phyloP scores from a whole-genome alignment of 2,113 vertebrate species.

The Geococcyx californianus region DNA sequence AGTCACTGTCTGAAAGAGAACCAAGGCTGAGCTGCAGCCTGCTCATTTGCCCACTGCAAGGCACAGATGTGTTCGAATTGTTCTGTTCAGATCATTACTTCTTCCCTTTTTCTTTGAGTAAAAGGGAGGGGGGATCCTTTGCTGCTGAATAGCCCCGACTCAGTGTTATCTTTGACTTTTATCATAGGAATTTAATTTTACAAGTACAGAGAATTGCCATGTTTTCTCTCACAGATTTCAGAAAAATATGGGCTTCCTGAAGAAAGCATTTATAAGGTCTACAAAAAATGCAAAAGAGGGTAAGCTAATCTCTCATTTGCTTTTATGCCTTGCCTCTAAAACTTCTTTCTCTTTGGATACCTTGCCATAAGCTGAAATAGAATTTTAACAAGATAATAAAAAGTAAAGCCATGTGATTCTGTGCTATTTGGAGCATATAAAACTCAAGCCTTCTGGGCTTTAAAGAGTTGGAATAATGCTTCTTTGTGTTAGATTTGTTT shows the following conservation, averaged over 20 bases:
- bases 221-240: constrained; percentile 85
- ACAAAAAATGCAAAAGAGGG: constrained; percentile 99
- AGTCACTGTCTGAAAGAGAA: not conserved
- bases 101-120: not conserved
- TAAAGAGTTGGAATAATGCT: constrained; percentile 53
- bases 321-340: not conserved
- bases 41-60: not conserved
- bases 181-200: constrained; percentile 11
- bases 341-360: not conserved
- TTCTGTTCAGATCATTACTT: not conserved
- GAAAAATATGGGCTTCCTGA: constrained; percentile 95
- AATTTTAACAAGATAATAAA: constrained; percentile 59
- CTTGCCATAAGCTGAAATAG: not conserved
- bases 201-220: not conserved
- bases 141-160: not conserved
- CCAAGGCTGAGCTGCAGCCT: not conserved
- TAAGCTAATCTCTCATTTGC: constrained; percentile 75
- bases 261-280: constrained; percentile 95
- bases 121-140: not conserved
- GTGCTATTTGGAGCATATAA: constrained; percentile 26
- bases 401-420: constrained; percentile 5
- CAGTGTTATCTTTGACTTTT: not conserved
- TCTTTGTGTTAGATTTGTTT: not conserved
- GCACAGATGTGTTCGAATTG: not conserved
- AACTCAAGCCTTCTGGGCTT: not conserved